A percentile compares a stretch with the other conserved stretches of the same genome.
Conservation (phyloP, 2,797 vertebrate species). For the Florisuga fusca region DNA sequence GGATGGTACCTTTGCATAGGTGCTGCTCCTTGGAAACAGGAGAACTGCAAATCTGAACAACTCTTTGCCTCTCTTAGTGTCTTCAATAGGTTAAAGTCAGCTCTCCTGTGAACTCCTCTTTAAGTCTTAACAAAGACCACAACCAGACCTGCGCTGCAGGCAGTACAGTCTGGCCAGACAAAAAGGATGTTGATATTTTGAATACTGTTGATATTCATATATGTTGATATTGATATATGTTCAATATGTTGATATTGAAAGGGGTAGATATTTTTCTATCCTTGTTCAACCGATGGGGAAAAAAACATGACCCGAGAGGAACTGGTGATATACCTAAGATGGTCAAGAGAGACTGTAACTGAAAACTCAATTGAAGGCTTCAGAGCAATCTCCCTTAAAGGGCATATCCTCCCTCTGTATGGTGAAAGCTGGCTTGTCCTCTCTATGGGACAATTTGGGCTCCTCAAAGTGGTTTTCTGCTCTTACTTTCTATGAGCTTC, state of each 20-base stretch:
- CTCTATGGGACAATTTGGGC: fast-evolving
- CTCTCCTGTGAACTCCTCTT: not conserved
- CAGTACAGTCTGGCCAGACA: not conserved
- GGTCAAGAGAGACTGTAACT: fast-evolving
- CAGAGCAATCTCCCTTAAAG: not conserved
- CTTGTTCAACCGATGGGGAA: not conserved
- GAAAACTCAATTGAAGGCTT: not conserved
- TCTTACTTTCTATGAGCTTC: not conserved
- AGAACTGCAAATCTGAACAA: not conserved
- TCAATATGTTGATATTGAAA: no score
- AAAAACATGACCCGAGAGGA: not conserved
- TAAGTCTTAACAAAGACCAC: not conserved
- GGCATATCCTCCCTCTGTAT: not conserved
- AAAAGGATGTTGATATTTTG: not conserved
- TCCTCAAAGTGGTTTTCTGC: not conserved
- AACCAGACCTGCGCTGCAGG: not conserved
- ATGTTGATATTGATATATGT: no score
- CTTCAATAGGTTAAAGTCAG: not conserved
- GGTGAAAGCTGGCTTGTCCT: not conserved
- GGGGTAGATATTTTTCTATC: not conserved
- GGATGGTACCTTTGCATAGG: not conserved
- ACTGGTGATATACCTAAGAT: not conserved
- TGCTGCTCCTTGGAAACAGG: not conserved
- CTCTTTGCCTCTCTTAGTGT: not conserved
- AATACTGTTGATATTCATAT: no score